Evolutionary conservation across 2,888 invertebrate species (phyloP), one percentile per base, ranked within the genome.

Genomic region (Agriopis aurantiaria): DNA sequence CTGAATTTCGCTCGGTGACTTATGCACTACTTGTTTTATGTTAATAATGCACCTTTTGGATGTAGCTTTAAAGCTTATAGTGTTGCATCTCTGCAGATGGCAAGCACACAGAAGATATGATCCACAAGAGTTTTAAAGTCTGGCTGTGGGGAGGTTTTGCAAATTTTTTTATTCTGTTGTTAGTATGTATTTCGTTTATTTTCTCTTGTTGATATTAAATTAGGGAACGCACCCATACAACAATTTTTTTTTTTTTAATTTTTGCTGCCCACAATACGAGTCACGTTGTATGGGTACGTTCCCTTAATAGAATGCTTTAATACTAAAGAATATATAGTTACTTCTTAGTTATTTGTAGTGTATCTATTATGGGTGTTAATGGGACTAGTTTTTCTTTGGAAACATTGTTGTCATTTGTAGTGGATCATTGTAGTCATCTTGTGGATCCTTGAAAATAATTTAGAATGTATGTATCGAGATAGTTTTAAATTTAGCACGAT

Each of bases 61-160:
- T 23, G 33, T 59, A 65, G 58, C 33, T 4, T 58, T 65, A 65
- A 59, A 57, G 43, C 57, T 14, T 56, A 40, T 14, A 12, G 58
- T 12, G 11, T 60, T 48, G 41, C 41, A 57, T 43, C 14, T 61
- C 56, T 56, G 45, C 56, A 67, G 61, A 67, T 67, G 56, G 43
- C 61, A 62, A 57, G 8, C 43, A 23, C 43, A 56, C 12, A 33
- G 23, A 43, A 60, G 23, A 23, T 68, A 48, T 61, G 48, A 53
- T n/a, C 45, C 46, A 52, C 67, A 56, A 56, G 56, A 43, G 12
- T 17, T 67, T 33, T 51, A 40, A 51, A 53, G 23, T 33, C 41
- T 49, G 49, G 56, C 67, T 56, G 67, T 56, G 61, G 67, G 48
- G 43, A 61, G 56, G 56, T 43, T 65, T 40, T 40, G n/a, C n/a